These are phyloP conservation scores for Elgaria multicarinata DNA, from an alignment of 2,113 vertebrate genomes.

Conservation along the genomic window DNA sequence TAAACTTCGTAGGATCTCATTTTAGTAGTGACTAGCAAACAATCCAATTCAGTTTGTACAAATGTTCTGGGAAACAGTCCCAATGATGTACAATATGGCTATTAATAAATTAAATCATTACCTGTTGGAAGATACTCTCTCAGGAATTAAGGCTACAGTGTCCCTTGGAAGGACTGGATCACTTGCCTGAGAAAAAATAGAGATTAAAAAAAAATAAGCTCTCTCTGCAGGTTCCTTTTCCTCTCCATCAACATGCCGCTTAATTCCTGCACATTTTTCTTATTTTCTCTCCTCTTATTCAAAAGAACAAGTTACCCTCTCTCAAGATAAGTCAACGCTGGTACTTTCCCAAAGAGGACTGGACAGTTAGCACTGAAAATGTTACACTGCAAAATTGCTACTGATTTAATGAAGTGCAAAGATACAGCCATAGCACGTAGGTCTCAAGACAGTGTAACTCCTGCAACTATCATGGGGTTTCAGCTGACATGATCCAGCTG, in stretches of 20 bases:
- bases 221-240: background rate
- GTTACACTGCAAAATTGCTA: rapidly evolving
- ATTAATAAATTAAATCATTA: slow-evolving; percentile 45
- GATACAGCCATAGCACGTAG: rapidly evolving
- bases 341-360: background rate
- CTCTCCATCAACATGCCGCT: background rate
- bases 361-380: background rate
- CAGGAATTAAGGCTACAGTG: background rate
- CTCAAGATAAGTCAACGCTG: rapidly evolving
- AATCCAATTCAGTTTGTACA: background rate
- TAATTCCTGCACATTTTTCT: background rate
- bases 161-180: slow-evolving; percentile 53
- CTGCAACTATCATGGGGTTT: background rate
- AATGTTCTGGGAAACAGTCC: background rate
- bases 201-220: rapidly evolving
- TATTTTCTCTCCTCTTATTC: background rate
- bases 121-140: slow-evolving; percentile 66
- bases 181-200: slow-evolving; percentile 48
- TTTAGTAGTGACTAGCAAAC: background rate
- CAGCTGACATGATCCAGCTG: background rate
- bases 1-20: background rate
- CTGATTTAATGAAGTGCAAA: background rate
- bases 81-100: background rate
- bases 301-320: rapidly evolving
- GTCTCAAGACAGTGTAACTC: rapidly evolving